phyloP scores from a whole-genome alignment of 1,140 invertebrate genomes.

The Lucilia cuprina region DNA sequence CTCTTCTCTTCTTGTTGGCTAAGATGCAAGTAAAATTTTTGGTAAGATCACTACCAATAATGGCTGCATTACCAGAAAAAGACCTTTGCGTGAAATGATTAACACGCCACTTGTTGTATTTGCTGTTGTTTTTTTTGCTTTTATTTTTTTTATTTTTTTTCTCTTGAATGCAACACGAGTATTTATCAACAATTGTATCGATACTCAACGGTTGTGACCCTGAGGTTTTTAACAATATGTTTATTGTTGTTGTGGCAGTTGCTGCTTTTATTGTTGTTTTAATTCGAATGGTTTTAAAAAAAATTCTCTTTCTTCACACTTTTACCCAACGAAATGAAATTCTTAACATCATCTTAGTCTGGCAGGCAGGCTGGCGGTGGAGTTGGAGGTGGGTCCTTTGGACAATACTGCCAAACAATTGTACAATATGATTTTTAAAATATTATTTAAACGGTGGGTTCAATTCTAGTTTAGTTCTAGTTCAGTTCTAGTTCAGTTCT shows the following conservation, averaged over 20 bases:
- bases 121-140: neutral
- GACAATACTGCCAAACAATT: neutral
- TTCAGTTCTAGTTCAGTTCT: no score
- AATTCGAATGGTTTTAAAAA: neutral
- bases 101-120: conserved; percentile 31
- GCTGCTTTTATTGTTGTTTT: conserved; percentile 14
- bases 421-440: neutral
- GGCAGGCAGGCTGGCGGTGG: no score
- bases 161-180: neutral
- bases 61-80: neutral
- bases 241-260: neutral
- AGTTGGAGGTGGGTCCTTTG: neutral
- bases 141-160: neutral
- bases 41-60: conserved; percentile 4
- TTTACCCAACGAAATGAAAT: conserved; percentile 21
- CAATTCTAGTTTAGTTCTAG: neutral
- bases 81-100: conserved; percentile 22
- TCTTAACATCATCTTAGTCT: neutral
- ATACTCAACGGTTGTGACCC: neutral
- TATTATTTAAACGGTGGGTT: neutral
- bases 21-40: neutral
- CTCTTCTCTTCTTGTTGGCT: neutral
- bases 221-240: conserved; percentile 13
- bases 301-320: conserved; percentile 24
- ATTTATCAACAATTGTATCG: conserved; percentile 32